Evolutionary conservation across 2,888 invertebrate genomes (phyloP).

Genomic region (Eulithis testata): DNA sequence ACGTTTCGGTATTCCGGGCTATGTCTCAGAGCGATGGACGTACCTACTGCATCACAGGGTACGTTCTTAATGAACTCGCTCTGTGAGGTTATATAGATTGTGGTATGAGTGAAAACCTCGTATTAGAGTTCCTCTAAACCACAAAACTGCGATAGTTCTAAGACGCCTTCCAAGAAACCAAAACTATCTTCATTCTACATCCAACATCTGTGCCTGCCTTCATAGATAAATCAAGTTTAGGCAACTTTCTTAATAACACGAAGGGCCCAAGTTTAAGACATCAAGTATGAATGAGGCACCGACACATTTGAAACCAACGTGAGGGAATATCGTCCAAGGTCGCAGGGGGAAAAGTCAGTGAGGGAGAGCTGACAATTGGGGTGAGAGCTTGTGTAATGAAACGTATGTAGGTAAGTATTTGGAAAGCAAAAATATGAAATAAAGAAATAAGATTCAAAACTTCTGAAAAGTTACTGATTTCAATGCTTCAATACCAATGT

Average conservation of each 20-base stretch:
- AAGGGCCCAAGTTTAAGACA: constrained; percentile 11
- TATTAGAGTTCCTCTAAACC: no score
- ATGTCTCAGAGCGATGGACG: no score
- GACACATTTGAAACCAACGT: constrained; percentile 14
- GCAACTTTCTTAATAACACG: constrained; percentile 14
- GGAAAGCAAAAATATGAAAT: no score
- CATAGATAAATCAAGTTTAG: constrained; percentile 13
- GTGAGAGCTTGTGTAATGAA: constrained; percentile 3
- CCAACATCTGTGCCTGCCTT: background rate
- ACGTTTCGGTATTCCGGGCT: no score
- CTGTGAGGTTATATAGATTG: no score
- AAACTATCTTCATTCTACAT: background rate
- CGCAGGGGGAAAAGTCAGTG: background rate
- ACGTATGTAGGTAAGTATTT: no score
- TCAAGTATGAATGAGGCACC: constrained; percentile 13
- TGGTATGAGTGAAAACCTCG: no score
- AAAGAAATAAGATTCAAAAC: no score
- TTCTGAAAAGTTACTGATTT: no score
- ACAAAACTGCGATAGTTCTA: background rate
- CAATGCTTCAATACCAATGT: no score
- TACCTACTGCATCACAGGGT: no score
- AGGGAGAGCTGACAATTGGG: constrained; percentile 7
- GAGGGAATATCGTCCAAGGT: constrained; percentile 11
- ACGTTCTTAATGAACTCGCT: no score
- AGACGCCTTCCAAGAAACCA: background rate